phyloP scores from a whole-genome alignment of 64 coral and sea anemone species.

The Platygyra sinensis region DNA sequence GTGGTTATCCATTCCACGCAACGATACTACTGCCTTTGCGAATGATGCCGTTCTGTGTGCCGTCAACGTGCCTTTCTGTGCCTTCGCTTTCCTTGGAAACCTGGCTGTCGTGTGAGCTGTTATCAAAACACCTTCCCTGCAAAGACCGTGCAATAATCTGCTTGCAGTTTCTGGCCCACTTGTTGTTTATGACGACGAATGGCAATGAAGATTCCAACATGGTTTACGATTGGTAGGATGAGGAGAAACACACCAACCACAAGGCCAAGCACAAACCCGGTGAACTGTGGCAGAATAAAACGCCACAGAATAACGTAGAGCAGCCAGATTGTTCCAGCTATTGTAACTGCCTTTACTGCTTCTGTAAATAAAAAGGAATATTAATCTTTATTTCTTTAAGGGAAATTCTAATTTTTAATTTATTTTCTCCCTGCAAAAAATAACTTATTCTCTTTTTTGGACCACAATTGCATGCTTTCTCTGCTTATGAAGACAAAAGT shows the following conservation, averaged over 20 bases:
- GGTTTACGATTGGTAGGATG: background rate
- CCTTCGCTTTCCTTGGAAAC: slow-evolving; percentile 24
- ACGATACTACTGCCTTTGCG: background rate
- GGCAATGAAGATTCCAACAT: background rate
- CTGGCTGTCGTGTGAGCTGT: slow-evolving; percentile 6
- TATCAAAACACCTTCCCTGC: slow-evolving; percentile 4
- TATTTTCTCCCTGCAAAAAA: background rate
- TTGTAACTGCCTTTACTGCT: background rate
- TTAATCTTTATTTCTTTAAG: too few relatives aligned
- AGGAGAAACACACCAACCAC: background rate
- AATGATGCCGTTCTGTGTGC: background rate
- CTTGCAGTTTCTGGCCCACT: background rate
- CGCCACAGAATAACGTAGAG: background rate
- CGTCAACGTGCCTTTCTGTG: background rate
- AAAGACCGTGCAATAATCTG: slow-evolving; percentile 1
- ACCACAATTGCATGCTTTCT: too few relatives aligned
- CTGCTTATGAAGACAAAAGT: too few relatives aligned
- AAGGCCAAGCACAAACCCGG: background rate
- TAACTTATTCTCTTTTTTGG: too few relatives aligned
- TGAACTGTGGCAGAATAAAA: background rate
- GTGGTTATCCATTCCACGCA: background rate
- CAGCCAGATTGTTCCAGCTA: slow-evolving; percentile 1
- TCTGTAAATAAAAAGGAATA: background rate
- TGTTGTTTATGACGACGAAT: background rate
- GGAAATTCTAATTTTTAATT: too few relatives aligned